Evolutionary conservation across 2,113 vertebrate species (phyloP), one percentile per base, ranked within the genome.

Genomic region (Tapirus terrestris): DNA sequence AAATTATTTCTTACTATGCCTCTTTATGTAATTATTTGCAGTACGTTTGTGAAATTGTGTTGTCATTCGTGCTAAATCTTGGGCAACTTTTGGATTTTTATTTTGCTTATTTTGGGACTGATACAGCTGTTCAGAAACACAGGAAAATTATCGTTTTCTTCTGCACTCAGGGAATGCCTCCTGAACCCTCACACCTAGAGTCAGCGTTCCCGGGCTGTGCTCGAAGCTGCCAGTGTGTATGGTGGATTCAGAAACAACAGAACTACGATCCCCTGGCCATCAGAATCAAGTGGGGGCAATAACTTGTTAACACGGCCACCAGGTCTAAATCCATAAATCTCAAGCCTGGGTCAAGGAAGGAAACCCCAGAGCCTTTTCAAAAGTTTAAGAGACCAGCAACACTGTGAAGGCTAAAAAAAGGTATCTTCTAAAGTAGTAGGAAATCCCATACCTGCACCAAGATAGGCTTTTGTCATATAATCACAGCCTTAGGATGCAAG

Each of bases 111-210:
- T 86, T 96, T 63, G 3, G 7, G 33, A 85, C 8, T 76, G 51
- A 95, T 72, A 95, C 60, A 86, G 51, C n/a, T 93, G 45, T 73
- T 96, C 53, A 89, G 76, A 77, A 81, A 95, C 48, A 23, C 31
- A 75, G 45, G 39, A 75, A 96, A 96, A 96, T 91, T 33, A 51
- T 8, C 48, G 56, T 92, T 96, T 97, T 94, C 80, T 73, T 92
- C 33, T 82, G 63, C 5, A 79, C 43, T 85, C 29, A 25, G 31
- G 48, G 60, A 95, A 68, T 73, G 60, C 8, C 14, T 43, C 56
- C 63, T 60, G 31, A 96, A 73, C 21, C 25, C 21, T 81, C 33
- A 68, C 29, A 86, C 36, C 65, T 94, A 79, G 63, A 94, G 45
- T 81, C 60, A 70, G 65, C 14, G 56, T 92, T 81, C n/a, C 45